Percentiles rank a stretch among this genome's conserved stretches.
These are phyloP conservation scores for Zalophus californianus DNA, from an alignment of 2,797 vertebrate species.

Conservation along the genomic window DNA sequence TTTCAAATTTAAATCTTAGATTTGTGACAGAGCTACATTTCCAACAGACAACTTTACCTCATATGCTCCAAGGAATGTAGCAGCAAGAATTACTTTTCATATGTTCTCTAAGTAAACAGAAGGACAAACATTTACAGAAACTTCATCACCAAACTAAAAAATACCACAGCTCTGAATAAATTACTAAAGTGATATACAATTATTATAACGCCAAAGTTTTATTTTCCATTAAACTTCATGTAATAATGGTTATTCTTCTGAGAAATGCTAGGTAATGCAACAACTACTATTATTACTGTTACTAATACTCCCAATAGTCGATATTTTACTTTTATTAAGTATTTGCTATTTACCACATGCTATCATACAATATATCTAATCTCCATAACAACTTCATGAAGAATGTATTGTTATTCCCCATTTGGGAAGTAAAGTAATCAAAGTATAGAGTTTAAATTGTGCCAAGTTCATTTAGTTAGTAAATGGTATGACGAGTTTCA, in stretches of 20 bases:
- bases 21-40: constrained; percentile 29
- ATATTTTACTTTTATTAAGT: neutral
- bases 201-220: neutral
- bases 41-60: neutral
- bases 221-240: neutral
- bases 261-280: constrained; percentile 32
- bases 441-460: neutral
- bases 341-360: neutral
- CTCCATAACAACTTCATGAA: neutral
- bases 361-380: neutral
- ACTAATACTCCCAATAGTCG: neutral
- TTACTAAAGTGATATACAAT: constrained; percentile 23
- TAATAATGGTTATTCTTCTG: neutral
- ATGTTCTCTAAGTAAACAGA: neutral
- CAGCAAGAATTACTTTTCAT: constrained; percentile 28
- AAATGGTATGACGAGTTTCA: neutral
- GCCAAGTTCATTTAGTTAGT: neutral
- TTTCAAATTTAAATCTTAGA: constrained; percentile 62
- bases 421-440: neutral
- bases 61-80: neutral
- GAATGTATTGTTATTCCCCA: neutral
- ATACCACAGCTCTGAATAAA: constrained; percentile 4
- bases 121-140: neutral
- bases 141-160: neutral
- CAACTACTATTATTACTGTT: neutral